phyloP scores from a whole-genome alignment of 1,140 invertebrate species.

The Aphelinus atriplicis region DNA sequence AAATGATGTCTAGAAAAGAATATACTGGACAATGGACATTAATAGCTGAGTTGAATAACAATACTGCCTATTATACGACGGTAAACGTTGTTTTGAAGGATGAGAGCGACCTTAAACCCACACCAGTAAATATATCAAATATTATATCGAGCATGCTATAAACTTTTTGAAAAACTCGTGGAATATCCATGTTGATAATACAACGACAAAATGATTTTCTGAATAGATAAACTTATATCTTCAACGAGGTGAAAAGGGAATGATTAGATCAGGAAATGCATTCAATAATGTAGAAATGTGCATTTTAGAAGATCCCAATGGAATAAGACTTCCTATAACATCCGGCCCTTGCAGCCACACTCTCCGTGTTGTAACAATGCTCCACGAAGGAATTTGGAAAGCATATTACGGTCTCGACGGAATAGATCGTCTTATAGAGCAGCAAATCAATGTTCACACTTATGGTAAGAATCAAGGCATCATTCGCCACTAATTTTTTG shows the following conservation, averaged over 20 bases:
- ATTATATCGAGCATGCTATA: neutral
- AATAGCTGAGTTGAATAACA: constrained; percentile 32
- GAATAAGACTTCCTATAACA: neutral
- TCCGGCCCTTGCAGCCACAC: neutral
- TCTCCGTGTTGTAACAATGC: neutral
- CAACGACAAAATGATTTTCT: too few species aligned
- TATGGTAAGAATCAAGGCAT: constrained; percentile 15
- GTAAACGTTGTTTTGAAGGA: constrained; percentile 3
- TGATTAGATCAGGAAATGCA: neutral
- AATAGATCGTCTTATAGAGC: constrained; percentile 6
- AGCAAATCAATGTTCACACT: constrained; percentile 5
- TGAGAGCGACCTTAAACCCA: neutral
- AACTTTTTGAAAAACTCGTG: neutral
- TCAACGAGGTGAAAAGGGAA: constrained; percentile 14
- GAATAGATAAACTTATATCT: neutral
- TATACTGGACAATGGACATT: constrained; percentile 26
- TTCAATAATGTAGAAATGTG: constrained; percentile 16
- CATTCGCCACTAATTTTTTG: too few species aligned
- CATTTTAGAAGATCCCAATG: constrained; percentile 24
- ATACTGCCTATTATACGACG: neutral
- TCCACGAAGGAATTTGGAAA: constrained; percentile 34
- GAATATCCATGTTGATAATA: too few species aligned
- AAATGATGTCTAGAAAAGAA: neutral
- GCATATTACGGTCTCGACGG: constrained; percentile 29
- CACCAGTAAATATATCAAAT: constrained; percentile 12